Conservation (phyloP, 2,113 vertebrate species). For the human region DNA sequence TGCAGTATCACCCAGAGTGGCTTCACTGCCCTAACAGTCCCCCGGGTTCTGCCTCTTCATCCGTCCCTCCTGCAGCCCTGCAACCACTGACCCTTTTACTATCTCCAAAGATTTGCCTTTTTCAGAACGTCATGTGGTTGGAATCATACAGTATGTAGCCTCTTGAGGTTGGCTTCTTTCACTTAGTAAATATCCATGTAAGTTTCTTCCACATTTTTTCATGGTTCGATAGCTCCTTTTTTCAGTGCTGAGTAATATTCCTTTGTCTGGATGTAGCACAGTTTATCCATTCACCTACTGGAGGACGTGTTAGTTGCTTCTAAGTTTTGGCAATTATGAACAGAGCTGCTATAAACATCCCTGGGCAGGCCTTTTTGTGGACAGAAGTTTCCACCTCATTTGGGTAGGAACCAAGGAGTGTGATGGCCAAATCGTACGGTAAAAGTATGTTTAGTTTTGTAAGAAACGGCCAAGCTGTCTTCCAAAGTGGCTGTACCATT, state of each 20-base stretch:
- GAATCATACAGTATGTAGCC: neutral
- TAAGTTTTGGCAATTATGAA: neutral
- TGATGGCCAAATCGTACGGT: too few relatives aligned
- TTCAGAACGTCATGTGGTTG: neutral
- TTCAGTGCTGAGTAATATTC: neutral
- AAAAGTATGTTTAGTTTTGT: neutral
- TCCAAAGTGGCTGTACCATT: accelerated
- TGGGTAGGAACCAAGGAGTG: neutral
- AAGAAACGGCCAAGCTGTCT: neutral
- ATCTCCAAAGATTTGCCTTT: neutral
- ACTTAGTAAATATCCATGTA: neutral
- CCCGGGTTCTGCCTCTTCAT: neutral
- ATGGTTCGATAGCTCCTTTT: neutral
- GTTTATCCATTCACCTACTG: neutral
- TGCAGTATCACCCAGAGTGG: accelerated
- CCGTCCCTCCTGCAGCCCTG: neutral
- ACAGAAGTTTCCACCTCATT: neutral
- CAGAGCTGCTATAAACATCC: too few relatives aligned
- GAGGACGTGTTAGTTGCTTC: neutral
- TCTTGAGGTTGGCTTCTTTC: neutral
- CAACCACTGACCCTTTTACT: neutral
- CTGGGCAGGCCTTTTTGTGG: neutral
- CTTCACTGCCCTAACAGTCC: neutral
- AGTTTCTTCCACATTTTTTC: neutral
- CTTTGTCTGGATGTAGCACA: neutral